phyloP scores from a whole-genome alignment of 1,140 invertebrate species.

The Caerostris extrusa region DNA sequence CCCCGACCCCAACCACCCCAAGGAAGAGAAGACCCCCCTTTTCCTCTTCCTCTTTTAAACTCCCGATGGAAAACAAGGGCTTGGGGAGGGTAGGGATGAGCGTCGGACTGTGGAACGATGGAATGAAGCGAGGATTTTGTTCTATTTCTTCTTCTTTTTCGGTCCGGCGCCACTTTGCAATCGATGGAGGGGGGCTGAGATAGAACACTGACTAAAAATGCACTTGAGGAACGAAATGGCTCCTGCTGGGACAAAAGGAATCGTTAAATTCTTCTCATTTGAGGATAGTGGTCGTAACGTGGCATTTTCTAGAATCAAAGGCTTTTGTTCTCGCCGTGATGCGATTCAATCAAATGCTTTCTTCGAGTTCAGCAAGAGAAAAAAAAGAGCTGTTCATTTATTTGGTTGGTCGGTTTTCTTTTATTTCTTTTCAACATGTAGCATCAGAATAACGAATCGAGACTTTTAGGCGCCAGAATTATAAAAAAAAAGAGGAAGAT shows the following conservation, averaged over 20 bases:
- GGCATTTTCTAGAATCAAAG: neutral
- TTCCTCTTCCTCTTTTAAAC: neutral
- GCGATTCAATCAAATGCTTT: constrained; percentile 23
- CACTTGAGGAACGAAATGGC: constrained; percentile 14
- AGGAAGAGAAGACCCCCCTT: neutral
- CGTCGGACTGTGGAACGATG: constrained; percentile 19
- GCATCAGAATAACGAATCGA: neutral
- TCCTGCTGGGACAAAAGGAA: constrained; percentile 6
- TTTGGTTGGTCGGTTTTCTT: neutral
- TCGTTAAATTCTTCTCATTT: constrained; percentile 16
- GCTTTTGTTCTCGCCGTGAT: neutral
- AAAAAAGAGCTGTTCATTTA: neutral
- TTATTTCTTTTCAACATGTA: neutral
- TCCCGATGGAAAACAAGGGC: neutral
- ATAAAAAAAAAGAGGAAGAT: neutral
- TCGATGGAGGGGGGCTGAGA: neutral
- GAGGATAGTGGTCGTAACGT: constrained; percentile 26
- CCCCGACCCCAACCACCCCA: neutral
- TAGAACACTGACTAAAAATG: constrained; percentile 23
- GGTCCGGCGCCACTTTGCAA: constrained; percentile 33
- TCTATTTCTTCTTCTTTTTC: constrained; percentile 15
- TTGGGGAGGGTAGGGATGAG: neutral
- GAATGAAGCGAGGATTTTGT: constrained; percentile 13
- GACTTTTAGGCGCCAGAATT: neutral
- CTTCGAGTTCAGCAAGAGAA: neutral